Evolutionary conservation across 2,888 invertebrate genomes (phyloP).

Genomic region (Epirrita christyi): DNA sequence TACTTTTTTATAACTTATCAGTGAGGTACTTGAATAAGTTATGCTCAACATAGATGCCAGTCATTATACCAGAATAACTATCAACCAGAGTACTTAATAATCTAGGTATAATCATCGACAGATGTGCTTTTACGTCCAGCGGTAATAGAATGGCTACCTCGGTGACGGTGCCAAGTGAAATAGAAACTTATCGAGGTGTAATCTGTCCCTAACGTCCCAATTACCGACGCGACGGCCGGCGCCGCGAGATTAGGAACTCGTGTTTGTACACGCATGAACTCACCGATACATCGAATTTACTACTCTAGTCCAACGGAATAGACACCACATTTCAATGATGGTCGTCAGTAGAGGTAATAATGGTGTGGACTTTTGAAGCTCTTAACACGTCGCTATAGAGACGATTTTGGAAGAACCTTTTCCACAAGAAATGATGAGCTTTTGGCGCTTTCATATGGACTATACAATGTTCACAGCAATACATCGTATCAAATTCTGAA

Average conservation of each 20-base stretch:
- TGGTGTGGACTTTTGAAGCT: conserved; percentile 8
- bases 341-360: neutral
- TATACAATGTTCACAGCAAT: conserved; percentile 11
- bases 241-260: conserved; percentile 15
- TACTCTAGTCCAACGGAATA: conserved; percentile 1
- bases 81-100: too few species aligned
- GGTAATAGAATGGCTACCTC: neutral
- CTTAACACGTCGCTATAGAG: conserved; percentile 8
- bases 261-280: conserved; percentile 9
- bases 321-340: neutral
- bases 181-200: conserved; percentile 19
- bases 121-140: neutral
- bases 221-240: conserved; percentile 18
- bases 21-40: too few species aligned
- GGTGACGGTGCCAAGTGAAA: conserved; percentile 16
- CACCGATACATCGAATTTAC: neutral
- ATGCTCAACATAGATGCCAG: too few species aligned
- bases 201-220: conserved; percentile 24
- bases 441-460: neutral
- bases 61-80: too few species aligned
- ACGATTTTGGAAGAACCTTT: neutral
- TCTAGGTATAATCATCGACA: neutral
- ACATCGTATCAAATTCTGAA: conserved; percentile 10
- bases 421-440: conserved; percentile 9
- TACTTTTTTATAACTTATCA: too few species aligned